Base-by-base conservation (phyloP, 1,140 invertebrate species). In the Drosophila sechellia region DNA sequence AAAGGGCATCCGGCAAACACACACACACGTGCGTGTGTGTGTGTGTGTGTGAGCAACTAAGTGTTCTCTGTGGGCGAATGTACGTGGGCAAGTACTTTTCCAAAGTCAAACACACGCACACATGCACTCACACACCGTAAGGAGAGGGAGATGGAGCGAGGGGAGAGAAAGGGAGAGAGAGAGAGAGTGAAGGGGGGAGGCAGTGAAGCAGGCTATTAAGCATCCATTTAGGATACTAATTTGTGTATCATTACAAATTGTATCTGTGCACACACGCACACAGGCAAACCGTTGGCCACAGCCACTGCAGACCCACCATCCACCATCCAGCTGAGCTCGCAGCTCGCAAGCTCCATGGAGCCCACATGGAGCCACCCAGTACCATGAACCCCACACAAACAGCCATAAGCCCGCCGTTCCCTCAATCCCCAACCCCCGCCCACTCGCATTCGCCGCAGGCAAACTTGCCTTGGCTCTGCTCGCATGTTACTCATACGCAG, bases 231-330 rank as follows among this genome's bases (percentile, higher is more conserved):
- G 85, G 75, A 91, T 89, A 90, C 79, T 91, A 91, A 91, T 91
- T 91, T 91, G 90, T 91, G 84, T 91, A 91, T 91, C 81, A 89
- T 91, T 83, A 90, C 81, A 89, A 91, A 83, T 91, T 91, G 80
- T 87, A 85, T 81, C 77, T 74, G 63, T 65, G 74, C 81, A 77
- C 64, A 60, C 59, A 61, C 71, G 37, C 59, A 39, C 46, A 68
- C 45, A 25, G 43, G 66, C 56, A 61, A 20, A 34, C 50, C 25
- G 48, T 66, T 61, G 65, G 65, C 65, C 65, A 69, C 61, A 69
- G 49, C 61, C 60, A 52, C n/a, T 64, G 64, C 63, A 56, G 37
- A 22, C n/a, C 43, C 45, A 42, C 15, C 11, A 50, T n/a, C 45
- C 45, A 17, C 31, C 49, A 56, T 42, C 42, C 20, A 22, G 17